These are phyloP conservation scores for Isotomurus palustris DNA, from an alignment of 2,888 invertebrate species.

Conservation along the genomic window DNA sequence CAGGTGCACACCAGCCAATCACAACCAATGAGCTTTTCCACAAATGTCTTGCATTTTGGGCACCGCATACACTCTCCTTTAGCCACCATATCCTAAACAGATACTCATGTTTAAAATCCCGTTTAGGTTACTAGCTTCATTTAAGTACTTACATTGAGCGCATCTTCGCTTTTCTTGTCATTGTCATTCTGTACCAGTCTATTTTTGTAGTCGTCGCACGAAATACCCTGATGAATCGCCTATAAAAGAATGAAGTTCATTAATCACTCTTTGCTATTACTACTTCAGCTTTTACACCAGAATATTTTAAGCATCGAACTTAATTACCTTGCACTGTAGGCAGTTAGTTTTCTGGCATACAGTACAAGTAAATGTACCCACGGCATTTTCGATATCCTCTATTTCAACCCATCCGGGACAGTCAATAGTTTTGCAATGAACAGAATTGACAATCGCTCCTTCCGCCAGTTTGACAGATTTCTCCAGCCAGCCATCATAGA, in stretches of 20 bases:
- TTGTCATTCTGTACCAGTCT: conserved; percentile 60
- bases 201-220: conserved; percentile 76
- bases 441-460: conserved; percentile 67
- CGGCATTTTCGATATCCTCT: conserved; percentile 68
- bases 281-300: background rate
- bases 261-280: too few species aligned
- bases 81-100: conserved; percentile 63
- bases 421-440: conserved; percentile 85
- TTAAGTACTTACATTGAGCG: conserved; percentile 58
- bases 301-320: conserved; percentile 5
- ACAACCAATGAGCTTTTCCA: conserved; percentile 89
- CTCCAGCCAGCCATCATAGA: conserved; percentile 74
- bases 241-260: conserved; percentile 48
- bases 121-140: background rate
- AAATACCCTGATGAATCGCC: conserved; percentile 73
- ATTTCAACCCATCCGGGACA: conserved; percentile 85
- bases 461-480: conserved; percentile 76
- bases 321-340: conserved; percentile 61
- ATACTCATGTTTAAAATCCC: background rate
- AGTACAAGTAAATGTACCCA: conserved; percentile 75
- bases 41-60: conserved; percentile 74
- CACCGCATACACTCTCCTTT: conserved; percentile 80
- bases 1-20: conserved; percentile 83
- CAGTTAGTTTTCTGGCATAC: conserved; percentile 76
- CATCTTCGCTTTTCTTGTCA: conserved; percentile 68